Evolutionary conservation across 1,140 invertebrate genomes (phyloP).

Genomic region (Atta texana): DNA sequence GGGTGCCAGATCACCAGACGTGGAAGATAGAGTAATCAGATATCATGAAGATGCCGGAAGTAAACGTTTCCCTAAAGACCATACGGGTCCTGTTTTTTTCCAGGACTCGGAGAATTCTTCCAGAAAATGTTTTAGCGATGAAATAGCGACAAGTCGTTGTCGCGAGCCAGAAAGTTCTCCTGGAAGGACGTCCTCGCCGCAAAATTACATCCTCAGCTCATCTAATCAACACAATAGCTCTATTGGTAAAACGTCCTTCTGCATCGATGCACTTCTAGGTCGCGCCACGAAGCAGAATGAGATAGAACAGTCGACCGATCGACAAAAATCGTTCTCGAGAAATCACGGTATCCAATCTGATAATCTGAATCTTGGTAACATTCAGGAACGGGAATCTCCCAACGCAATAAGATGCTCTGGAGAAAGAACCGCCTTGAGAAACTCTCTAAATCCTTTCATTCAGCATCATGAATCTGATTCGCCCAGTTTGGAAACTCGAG

Average conservation of each 20-base stretch:
- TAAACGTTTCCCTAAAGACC: slow-evolving; percentile 66
- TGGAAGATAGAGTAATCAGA: slow-evolving; percentile 69
- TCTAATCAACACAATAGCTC: slow-evolving; percentile 61
- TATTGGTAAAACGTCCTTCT: slow-evolving; percentile 88
- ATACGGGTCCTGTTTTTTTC: slow-evolving; percentile 53
- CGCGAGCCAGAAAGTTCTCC: slow-evolving; percentile 61
- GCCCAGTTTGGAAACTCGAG: slow-evolving; percentile 45
- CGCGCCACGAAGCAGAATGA: slow-evolving; percentile 67
- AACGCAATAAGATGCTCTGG: slow-evolving; percentile 12
- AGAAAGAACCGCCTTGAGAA: slow-evolving; percentile 59
- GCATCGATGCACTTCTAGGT: slow-evolving; percentile 89
- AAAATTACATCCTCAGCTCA: slow-evolving; percentile 63
- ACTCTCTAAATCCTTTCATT: slow-evolving; percentile 68
- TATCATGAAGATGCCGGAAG: slow-evolving; percentile 67
- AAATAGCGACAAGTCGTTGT: slow-evolving; percentile 68
- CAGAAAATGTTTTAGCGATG: slow-evolving; percentile 67
- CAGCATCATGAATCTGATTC: slow-evolving; percentile 59
- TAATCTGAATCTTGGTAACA: slow-evolving; percentile 83
- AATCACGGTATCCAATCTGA: slow-evolving; percentile 36
- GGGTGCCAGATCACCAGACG: slow-evolving; percentile 63
- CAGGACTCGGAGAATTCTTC: slow-evolving; percentile 57
- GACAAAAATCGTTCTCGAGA: slow-evolving; percentile 62
- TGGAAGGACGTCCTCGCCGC: slow-evolving; percentile 61
- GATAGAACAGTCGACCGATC: slow-evolving; percentile 59
- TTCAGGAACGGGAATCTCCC: slow-evolving; percentile 69